A percentile compares a stretch with the other conserved stretches of the same genome.
Evolutionary conservation across 2,113 vertebrate species (phyloP).

Genomic region (Myrmecobius fasciatus): DNA sequence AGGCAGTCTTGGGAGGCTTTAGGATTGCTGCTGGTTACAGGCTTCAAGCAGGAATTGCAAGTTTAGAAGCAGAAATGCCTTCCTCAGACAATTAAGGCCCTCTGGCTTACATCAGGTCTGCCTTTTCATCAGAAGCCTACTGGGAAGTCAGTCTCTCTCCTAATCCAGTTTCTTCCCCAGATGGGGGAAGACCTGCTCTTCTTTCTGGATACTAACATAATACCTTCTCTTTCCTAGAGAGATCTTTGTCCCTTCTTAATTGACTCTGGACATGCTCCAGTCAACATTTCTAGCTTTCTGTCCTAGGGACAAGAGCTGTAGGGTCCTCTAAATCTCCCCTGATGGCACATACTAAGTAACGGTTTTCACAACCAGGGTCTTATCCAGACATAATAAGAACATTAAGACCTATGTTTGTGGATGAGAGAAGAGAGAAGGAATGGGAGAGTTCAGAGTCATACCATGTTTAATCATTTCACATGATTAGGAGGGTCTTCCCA

Average conservation of each 20-base stretch:
- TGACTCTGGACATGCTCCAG: neutral
- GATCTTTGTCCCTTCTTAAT: neutral
- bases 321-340: neutral
- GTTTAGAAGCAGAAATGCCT: neutral
- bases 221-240: neutral
- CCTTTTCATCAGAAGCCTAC: neutral
- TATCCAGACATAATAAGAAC: neutral
- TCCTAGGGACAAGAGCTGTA: neutral
- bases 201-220: neutral
- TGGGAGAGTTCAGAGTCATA: neutral
- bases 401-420: neutral
- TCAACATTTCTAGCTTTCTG: neutral
- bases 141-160: neutral
- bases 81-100: neutral
- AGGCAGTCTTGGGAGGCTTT: neutral
- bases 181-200: neutral
- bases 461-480: neutral
- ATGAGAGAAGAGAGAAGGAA: neutral
- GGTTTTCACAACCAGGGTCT: neutral
- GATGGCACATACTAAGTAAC: neutral
- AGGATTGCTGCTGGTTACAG: neutral
- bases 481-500: neutral
- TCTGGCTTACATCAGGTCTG: neutral
- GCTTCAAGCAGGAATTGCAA: neutral
- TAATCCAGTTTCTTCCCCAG: neutral